Percentiles rank a stretch among this genome's conserved stretches.
These are phyloP conservation scores for Hassar affinis DNA, from an alignment of 2,113 vertebrate species.

Conservation along the genomic window DNA sequence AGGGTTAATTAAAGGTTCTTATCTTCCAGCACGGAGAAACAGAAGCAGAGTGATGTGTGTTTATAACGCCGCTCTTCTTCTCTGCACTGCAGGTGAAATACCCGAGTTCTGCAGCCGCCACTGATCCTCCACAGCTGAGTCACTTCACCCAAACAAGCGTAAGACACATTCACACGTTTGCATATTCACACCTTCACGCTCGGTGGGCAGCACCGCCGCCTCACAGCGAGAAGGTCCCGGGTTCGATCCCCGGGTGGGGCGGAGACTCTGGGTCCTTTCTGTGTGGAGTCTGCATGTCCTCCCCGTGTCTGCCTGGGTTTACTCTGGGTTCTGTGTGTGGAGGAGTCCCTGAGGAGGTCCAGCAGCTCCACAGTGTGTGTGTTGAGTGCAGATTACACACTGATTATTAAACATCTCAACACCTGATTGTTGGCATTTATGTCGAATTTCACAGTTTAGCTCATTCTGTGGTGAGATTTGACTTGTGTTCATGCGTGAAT, in stretches of 20 bases:
- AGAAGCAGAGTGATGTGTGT: background rate
- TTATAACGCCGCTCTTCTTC: background rate
- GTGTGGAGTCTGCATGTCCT: too few species aligned
- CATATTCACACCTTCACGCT: too few species aligned
- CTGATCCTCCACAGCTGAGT: background rate
- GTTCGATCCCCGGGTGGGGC: too few species aligned
- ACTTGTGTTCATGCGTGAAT: background rate
- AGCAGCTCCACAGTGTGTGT: background rate
- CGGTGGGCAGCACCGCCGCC: too few species aligned
- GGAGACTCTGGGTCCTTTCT: too few species aligned
- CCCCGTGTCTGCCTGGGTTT: too few species aligned
- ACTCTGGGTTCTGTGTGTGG: too few species aligned
- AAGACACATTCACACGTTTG: background rate
- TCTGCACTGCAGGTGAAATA: conserved; percentile 17
- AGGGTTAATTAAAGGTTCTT: background rate
- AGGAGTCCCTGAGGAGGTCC: background rate
- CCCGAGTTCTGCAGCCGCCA: conserved; percentile 14
- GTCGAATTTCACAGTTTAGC: background rate
- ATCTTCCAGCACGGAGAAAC: background rate
- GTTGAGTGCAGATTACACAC: background rate
- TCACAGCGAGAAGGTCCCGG: too few species aligned
- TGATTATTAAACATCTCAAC: background rate
- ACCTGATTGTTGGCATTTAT: background rate
- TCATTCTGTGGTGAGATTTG: background rate
- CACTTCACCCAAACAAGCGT: conserved; percentile 10